These are phyloP conservation scores for Engystomops pustulosus DNA, from an alignment of 2,113 vertebrate species.

Conservation along the genomic window DNA sequence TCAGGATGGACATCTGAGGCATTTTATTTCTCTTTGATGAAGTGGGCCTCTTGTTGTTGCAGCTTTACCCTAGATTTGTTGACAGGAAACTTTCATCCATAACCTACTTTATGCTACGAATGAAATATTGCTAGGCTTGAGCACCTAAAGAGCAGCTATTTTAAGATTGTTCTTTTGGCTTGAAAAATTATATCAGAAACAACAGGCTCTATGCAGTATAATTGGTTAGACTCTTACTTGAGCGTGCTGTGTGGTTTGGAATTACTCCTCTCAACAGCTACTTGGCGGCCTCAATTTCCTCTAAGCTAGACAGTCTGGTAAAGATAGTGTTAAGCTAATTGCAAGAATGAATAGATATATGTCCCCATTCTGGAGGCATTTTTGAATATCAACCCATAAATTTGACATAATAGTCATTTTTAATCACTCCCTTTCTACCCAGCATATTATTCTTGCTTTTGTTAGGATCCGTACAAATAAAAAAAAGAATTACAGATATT, in stretches of 20 bases:
- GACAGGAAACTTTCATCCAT: slow-evolving; percentile 36
- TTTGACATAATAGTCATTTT: too few species aligned
- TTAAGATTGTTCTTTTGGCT: slow-evolving; percentile 20
- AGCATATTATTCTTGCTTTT: too few species aligned
- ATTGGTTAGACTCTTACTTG: background rate
- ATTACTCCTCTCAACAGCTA: background rate
- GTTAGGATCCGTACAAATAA: too few species aligned
- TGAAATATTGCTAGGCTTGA: slow-evolving; percentile 13
- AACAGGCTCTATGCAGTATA: background rate
- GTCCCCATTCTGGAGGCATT: too few species aligned
- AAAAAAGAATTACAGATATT: too few species aligned
- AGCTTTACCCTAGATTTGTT: slow-evolving; percentile 38
- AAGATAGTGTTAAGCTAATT: background rate
- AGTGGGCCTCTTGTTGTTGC: background rate
- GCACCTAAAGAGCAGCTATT: slow-evolving; percentile 46
- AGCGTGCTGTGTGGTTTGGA: background rate
- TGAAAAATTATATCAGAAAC: slow-evolving; percentile 21
- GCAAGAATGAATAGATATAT: too few species aligned
- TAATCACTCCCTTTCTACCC: too few species aligned
- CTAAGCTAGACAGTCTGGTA: background rate
- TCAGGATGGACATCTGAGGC: slow-evolving; percentile 21
- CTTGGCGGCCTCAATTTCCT: background rate
- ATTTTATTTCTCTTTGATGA: slow-evolving; percentile 43
- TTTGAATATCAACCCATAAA: too few species aligned
- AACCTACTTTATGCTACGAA: slow-evolving; percentile 30